A percentile compares a stretch with the other conserved stretches of the same genome.
phyloP scores from a whole-genome alignment of 2,113 vertebrate species.

The Ageneiosus marmoratus region DNA sequence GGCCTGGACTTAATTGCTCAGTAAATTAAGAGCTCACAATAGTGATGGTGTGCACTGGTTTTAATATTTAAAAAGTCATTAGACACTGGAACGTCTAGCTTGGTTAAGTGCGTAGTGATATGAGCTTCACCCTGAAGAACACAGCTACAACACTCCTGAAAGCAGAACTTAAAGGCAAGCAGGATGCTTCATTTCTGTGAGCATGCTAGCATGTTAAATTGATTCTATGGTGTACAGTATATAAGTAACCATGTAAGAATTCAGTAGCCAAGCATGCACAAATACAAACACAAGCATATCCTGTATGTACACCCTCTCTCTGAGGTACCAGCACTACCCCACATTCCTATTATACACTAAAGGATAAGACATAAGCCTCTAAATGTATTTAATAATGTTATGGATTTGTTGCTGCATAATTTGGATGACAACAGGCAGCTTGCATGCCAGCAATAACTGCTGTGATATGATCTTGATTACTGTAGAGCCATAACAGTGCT shows the following conservation, averaged over 20 bases:
- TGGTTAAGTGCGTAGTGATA: conserved; percentile 76
- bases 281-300: background rate
- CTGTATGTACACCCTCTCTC: conserved; percentile 16
- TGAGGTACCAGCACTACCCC: conserved; percentile 48
- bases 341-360: conserved; percentile 61
- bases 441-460: conserved; percentile 59
- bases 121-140: conserved; percentile 62
- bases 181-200: background rate
- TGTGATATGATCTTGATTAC: conserved; percentile 74
- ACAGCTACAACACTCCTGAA: conserved; percentile 54
- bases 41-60: conserved; percentile 87
- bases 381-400: conserved; percentile 70
- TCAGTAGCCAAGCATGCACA: background rate
- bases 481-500: conserved; percentile 66
- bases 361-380: conserved; percentile 64
- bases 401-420: conserved; percentile 74
- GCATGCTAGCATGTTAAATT: background rate
- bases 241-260: conserved; percentile 4
- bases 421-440: conserved; percentile 73
- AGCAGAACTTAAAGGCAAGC: conserved; percentile 6
- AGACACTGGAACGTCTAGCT: conserved; percentile 84
- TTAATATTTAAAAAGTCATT: conserved; percentile 99
- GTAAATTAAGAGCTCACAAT: conserved; percentile 98
- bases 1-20: conserved; percentile 95
- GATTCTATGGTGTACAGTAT: conserved; percentile 13